phyloP scores from a whole-genome alignment of 2,113 vertebrate genomes.

The Mus spicilegus region DNA sequence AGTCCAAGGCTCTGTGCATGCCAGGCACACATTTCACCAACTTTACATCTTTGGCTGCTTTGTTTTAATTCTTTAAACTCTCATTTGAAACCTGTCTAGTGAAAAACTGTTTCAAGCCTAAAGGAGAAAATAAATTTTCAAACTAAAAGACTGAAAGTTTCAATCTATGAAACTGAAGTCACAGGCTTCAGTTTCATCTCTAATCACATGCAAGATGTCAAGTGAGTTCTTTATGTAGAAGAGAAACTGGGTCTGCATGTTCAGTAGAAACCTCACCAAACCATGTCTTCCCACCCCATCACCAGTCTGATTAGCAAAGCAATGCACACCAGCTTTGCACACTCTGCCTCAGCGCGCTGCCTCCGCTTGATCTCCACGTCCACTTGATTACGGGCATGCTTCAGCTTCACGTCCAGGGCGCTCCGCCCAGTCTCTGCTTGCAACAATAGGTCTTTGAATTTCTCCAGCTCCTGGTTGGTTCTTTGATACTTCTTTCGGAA shows the following conservation, averaged over 20 bases:
- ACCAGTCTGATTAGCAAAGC: neutral
- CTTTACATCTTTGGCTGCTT: neutral
- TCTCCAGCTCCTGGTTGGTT: slow-evolving; percentile 90
- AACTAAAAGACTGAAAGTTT: slow-evolving; percentile 36
- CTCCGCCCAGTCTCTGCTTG: slow-evolving; percentile 93
- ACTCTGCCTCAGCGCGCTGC: slow-evolving; percentile 95
- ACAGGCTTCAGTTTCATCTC: slow-evolving; percentile 28
- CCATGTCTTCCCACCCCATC: neutral
- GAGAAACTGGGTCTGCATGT: neutral
- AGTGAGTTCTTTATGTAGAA: slow-evolving; percentile 15
- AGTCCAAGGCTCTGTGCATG: neutral
- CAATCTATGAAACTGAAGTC: slow-evolving; percentile 24
- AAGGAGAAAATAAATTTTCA: slow-evolving; percentile 53
- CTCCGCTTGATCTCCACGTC: slow-evolving; percentile 97
- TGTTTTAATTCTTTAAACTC: slow-evolving; percentile 28
- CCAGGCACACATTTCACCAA: neutral
- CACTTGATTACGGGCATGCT: slow-evolving; percentile 98
- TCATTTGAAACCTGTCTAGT: slow-evolving; percentile 56
- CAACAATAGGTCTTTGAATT: slow-evolving; percentile 92
- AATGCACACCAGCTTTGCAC: slow-evolving; percentile 94
- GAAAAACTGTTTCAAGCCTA: slow-evolving; percentile 45
- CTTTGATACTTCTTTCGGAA: slow-evolving; percentile 91
- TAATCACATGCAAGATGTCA: slow-evolving; percentile 10
- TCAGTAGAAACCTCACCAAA: neutral
- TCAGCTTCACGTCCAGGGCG: slow-evolving; percentile 96